These are phyloP conservation scores for Capitella teleta DNA, from an alignment of 1,140 invertebrate genomes.

Conservation along the genomic window DNA sequence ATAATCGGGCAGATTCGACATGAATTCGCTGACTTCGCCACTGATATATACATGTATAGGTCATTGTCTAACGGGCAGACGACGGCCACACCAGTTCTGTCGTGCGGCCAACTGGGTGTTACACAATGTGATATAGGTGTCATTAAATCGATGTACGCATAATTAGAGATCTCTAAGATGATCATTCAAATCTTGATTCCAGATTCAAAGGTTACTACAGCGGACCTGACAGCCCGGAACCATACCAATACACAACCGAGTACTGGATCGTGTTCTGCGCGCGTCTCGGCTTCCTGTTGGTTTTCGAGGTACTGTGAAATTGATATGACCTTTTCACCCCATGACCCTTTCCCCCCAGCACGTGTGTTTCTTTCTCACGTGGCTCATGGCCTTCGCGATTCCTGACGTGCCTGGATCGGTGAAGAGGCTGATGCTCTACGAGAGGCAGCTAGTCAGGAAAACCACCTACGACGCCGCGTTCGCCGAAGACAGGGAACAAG, in stretches of 20 bases:
- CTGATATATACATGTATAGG: too few relatives aligned
- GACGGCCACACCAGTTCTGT: too few relatives aligned
- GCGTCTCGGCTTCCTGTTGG: constrained; percentile 77
- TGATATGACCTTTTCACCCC: background rate
- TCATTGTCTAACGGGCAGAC: too few relatives aligned
- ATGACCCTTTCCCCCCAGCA: constrained; percentile 51
- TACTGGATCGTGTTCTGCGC: constrained; percentile 94
- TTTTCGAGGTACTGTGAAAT: constrained; percentile 65
- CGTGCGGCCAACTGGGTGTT: too few relatives aligned
- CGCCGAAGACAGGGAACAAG: too few relatives aligned
- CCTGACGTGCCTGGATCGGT: constrained; percentile 70
- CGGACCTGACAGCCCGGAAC: background rate
- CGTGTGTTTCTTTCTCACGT: constrained; percentile 68
- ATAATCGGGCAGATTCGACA: too few relatives aligned
- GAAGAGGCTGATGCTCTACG: constrained; percentile 64
- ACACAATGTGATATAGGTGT: too few relatives aligned
- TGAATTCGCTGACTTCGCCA: too few relatives aligned
- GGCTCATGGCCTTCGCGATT: constrained; percentile 71
- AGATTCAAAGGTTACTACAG: constrained; percentile 33
- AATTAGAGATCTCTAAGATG: too few relatives aligned
- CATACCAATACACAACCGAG: constrained; percentile 48
- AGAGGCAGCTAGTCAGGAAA: constrained; percentile 42
- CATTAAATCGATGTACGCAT: too few relatives aligned
- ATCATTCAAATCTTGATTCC: background rate
- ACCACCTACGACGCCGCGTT: constrained; percentile 5